Base-by-base conservation (phyloP, 2,113 vertebrate species). In the Gobiocypris rarus region DNA sequence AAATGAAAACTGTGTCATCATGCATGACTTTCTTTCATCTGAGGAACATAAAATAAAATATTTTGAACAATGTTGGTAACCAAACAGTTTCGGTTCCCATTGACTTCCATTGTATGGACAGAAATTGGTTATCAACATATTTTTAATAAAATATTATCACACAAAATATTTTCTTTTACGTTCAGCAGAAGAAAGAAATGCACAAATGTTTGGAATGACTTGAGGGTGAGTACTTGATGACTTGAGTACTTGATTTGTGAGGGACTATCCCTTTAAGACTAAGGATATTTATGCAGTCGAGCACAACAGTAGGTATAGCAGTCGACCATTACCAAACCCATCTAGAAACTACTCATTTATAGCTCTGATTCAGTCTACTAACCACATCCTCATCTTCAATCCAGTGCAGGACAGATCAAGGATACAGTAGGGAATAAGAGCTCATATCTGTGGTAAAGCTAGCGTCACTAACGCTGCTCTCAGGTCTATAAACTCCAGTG, bases 401-500 rank as follows among this genome's bases (percentile, higher is more conserved):
- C 86, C 88, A 77, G 58, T 7, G 63, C 34, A 52, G 15, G 24
- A 34, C 3, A 1, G 82, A 81, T 87, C 79, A 88, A 61, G 71
- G 73, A 70, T 79, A 24, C 45, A 50, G 81, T 87, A 80, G 74
- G 82, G 81, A 81, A 86, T 87, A 86, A 84, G 88, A 91, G 83
- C 82, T 69, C 74, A 70, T 88, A 81, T 86, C 67, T 76, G 84
- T 22, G 84, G 81, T 81, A 70, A 87, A 52, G 61, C 50, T 83
- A 89, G 89, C 71, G 71, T 91, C 90, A 89, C 86, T 89, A 89
- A 90, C 70, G 65, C 86, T 28, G 61, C 59, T 84, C 90, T 79
- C 56, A 75, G 86, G 87, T 90, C 85, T 91, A 87, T 91, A 89
- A 88, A 92, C 85, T 87, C 86, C 83, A 80, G 61, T 86, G 88